These are phyloP conservation scores for Gonioctena quinquepunctata DNA, from an alignment of 1,140 invertebrate genomes.

Conservation along the genomic window DNA sequence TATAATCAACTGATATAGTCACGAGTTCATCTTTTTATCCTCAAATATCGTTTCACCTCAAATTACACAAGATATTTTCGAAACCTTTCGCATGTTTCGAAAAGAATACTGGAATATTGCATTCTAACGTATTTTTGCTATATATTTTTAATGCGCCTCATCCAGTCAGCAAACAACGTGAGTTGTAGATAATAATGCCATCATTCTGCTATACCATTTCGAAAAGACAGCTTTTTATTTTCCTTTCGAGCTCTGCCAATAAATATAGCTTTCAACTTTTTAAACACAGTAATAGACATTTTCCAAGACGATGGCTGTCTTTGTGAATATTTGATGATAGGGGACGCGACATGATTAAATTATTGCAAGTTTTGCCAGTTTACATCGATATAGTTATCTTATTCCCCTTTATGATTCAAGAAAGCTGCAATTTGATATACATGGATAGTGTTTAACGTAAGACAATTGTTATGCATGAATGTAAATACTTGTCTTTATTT, in stretches of 20 bases:
- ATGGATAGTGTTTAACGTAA: too few species aligned
- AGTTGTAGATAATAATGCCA: background rate
- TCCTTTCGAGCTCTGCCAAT: background rate
- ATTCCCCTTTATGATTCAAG: background rate
- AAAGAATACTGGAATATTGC: too few species aligned
- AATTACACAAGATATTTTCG: too few species aligned
- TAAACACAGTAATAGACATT: background rate
- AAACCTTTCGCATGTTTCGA: too few species aligned
- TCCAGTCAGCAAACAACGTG: background rate
- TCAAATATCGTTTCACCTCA: too few species aligned
- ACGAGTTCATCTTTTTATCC: too few species aligned
- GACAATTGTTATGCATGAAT: too few species aligned
- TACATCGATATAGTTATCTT: background rate
- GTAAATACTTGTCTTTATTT: too few species aligned
- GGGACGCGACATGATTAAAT: background rate
- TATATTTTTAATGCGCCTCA: too few species aligned
- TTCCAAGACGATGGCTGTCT: background rate
- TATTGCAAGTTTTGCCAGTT: background rate
- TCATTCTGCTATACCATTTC: background rate
- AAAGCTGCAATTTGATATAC: background rate
- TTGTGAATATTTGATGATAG: background rate
- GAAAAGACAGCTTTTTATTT: background rate
- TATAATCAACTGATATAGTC: too few species aligned
- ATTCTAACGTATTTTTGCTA: too few species aligned
- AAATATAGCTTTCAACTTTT: background rate